phyloP scores from a whole-genome alignment of 2,113 vertebrate species.

The sheep (Ovis aries) region ARS-UI_Ramb_v3.0 NC_056066.1:51911501-51912000 shows the following conservation, averaged over 20 bases:
- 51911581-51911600: background rate
- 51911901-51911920: background rate
- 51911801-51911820: background rate
- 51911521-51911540: background rate
- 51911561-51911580: background rate
- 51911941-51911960: background rate
- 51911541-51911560: background rate
- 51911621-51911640: background rate
- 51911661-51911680: background rate
- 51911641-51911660: background rate
- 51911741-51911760: background rate
- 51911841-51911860: background rate
- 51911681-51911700: background rate
- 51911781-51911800: background rate
- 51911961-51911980: background rate
- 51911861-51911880: background rate
- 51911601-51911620: background rate
- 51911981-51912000: background rate
- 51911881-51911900: background rate
- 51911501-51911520: background rate
- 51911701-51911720: background rate
- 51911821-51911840: background rate
- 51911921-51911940: background rate
- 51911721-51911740: background rate
- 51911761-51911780: background rate